Evolutionary conservation across 2,888 invertebrate genomes (phyloP), one percentile per base, ranked within the genome.

Genomic region (Plebejus anna): DNA sequence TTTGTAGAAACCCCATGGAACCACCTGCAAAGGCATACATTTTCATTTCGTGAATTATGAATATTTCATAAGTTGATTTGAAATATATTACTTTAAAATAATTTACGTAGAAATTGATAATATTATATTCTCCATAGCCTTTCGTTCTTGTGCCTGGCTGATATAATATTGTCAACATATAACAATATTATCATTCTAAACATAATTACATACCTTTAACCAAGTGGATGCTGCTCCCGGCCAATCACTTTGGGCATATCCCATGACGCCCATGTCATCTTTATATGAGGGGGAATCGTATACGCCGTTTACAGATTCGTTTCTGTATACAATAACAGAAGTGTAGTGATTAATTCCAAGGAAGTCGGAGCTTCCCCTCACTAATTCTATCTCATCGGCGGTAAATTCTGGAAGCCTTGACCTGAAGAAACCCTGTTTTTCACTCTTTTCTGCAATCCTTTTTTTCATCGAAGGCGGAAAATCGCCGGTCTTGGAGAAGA

Each of bases 311-410:
- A 82, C 82, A 22, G 84, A 83, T 11, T 83, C 84, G 75, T 89
- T 87, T 81, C 83, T 84, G 11, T 90, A 93, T 1, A 88, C 89
- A 72, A 95, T 81, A 78, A 84, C 84, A 5, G 95, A 88, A 0
- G 95, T 94, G 84, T 97, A 97, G 79, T 96, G 94, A 82, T 97
- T 97, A 6, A 97, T 85, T 11, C 96, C 96, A 78, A 97, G 94
- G 87, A 96, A 96, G 83, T 97, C 97, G 0, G 95, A 94, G 0
- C 85, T 82, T 57, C 93, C 95, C 13, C 88, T 91, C n/a, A 96
- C 92, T 75, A 91, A 90, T 70, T 91, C 86, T 2, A 96, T 91
- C 92, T 96, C 96, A 75, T 95, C 93, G 0, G 84, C 78, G 2
- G 95, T 95, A 77, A 96, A 95, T 80, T 88, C 87, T 0, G 96